Evolutionary conservation across 2,888 invertebrate genomes (phyloP).

Genomic region (Catotricha subobsoleta): DNA sequence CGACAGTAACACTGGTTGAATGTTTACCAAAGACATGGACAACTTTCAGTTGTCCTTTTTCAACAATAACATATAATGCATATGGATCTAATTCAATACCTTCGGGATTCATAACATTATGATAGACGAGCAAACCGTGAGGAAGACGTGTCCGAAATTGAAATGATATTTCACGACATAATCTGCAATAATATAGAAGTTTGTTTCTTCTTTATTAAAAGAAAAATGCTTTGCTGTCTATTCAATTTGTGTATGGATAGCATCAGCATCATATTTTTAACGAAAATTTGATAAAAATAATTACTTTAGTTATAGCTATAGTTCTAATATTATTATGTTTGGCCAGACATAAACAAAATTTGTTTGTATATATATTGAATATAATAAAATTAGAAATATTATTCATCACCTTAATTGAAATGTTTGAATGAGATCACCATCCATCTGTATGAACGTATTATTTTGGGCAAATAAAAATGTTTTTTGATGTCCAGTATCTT

Average conservation of each 20-base stretch:
- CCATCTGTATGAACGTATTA: conserved; percentile 77
- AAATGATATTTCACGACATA: conserved; percentile 76
- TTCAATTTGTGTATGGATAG: too few species aligned
- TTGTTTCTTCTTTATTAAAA: too few species aligned
- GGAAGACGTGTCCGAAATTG: conserved; percentile 75
- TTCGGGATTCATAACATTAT: conserved; percentile 74
- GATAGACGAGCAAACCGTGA: conserved; percentile 74
- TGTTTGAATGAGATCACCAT: conserved; percentile 75
- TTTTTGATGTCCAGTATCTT: conserved; percentile 64
- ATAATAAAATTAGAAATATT: too few species aligned
- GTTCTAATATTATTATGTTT: too few species aligned
- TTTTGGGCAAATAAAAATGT: conserved; percentile 87
- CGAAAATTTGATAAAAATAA: too few species aligned
- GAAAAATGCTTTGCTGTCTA: too few species aligned
- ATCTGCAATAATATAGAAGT: conserved; percentile 33
- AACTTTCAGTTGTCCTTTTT: conserved; percentile 80
- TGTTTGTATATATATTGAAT: too few species aligned
- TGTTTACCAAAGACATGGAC: conserved; percentile 83
- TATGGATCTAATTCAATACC: conserved; percentile 66
- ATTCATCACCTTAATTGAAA: conserved; percentile 87
- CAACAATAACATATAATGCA: conserved; percentile 78
- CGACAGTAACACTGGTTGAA: conserved; percentile 64
- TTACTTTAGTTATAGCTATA: too few species aligned
- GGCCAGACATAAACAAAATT: too few species aligned
- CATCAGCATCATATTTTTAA: too few species aligned